These are phyloP conservation scores for Carcharodon carcharias DNA, from an alignment of 2,797 vertebrate genomes.

Conservation along the genomic window DNA sequence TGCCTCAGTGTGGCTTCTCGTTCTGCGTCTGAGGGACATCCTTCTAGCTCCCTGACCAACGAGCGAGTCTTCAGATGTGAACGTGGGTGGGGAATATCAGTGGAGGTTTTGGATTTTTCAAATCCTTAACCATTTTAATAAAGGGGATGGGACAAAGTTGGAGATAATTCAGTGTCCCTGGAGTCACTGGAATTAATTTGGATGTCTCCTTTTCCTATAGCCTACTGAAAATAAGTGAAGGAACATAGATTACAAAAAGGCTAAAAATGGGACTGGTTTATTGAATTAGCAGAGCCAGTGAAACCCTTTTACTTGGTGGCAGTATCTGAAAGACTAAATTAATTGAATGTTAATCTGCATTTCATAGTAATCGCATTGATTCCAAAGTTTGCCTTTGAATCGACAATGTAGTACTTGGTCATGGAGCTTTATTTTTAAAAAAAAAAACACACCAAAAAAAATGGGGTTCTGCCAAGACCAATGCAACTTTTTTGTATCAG, in stretches of 20 bases:
- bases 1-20: too few relatives aligned
- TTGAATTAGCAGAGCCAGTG: neutral
- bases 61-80: neutral
- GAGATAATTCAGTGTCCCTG: neutral
- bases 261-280: neutral
- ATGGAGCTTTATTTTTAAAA: neutral
- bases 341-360: slow-evolving; percentile 24
- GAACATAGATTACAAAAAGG: neutral
- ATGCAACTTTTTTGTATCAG: neutral
- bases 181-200: neutral
- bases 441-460: neutral
- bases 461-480: neutral
- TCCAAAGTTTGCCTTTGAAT: neutral
- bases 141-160: neutral
- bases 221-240: neutral
- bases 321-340: slow-evolving; percentile 10
- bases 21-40: too few relatives aligned
- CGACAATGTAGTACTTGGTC: neutral
- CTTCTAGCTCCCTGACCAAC: too few relatives aligned
- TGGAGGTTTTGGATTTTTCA: neutral
- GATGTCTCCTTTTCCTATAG: neutral
- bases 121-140: neutral
- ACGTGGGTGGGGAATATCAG: neutral
- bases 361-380: neutral
- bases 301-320: neutral